phyloP scores from a whole-genome alignment of 2,797 vertebrate species.

The Babyrousa celebensis region DNA sequence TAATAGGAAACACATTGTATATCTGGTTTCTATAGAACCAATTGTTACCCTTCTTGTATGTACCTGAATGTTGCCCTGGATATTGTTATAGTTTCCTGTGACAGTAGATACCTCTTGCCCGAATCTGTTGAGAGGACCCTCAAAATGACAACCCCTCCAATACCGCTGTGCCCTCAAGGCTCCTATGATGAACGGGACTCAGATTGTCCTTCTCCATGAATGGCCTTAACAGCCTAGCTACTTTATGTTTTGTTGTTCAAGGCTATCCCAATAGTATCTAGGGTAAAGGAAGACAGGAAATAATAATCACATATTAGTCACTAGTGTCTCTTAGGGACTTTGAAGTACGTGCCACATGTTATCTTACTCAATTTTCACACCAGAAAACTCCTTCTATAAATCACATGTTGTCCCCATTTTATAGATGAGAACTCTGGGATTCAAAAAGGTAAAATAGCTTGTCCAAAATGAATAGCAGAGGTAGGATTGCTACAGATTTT shows the following conservation, averaged over 20 bases:
- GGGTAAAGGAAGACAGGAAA: background rate
- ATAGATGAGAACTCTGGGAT: background rate
- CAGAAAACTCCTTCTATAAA: background rate
- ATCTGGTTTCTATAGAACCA: background rate
- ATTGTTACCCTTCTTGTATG: background rate
- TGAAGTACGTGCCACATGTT: background rate
- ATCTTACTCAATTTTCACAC: slow-evolving; percentile 8
- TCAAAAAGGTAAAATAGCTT: background rate
- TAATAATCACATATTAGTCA: background rate
- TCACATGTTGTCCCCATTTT: background rate
- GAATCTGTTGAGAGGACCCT: background rate
- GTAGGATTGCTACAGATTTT: background rate
- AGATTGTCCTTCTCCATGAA: background rate
- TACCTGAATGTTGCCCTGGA: background rate
- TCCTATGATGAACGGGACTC: background rate
- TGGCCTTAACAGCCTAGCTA: background rate
- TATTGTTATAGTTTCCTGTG: background rate
- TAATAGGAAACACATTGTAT: background rate
- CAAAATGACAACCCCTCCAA: background rate
- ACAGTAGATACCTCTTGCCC: background rate
- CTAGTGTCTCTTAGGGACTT: background rate
- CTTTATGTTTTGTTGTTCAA: slow-evolving; percentile 16
- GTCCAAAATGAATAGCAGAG: background rate
- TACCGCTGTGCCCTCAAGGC: background rate
- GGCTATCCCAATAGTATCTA: background rate